Percentiles rank a stretch among this genome's conserved stretches.
These are phyloP conservation scores for Cataglyphis hispanica DNA, from an alignment of 1,140 invertebrate species.

Conservation along the genomic window DNA sequence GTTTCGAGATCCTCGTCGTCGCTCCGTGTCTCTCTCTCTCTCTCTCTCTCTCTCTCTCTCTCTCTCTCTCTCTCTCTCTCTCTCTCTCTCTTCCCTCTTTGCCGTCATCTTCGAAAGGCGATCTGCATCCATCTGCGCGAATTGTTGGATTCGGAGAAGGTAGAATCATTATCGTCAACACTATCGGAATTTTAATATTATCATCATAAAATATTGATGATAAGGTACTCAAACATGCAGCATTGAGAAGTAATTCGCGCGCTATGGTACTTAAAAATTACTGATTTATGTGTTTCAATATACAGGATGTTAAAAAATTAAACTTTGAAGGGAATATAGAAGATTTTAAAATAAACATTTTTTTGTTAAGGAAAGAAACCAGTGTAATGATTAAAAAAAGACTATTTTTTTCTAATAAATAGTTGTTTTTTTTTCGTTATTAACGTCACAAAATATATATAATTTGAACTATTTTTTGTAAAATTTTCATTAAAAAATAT, in stretches of 20 bases:
- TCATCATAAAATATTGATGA: slow-evolving; percentile 2
- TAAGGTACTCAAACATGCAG: background rate
- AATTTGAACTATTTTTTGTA: no score
- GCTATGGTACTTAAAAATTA: background rate
- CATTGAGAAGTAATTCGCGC: slow-evolving; percentile 3
- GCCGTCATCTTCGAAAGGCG: slow-evolving; percentile 6
- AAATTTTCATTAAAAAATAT: no score
- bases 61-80: background rate
- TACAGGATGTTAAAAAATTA: no score
- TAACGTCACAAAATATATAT: no score
- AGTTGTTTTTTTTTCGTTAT: no score
- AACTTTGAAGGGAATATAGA: no score
- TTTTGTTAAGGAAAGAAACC: no score
- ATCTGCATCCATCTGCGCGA: background rate
- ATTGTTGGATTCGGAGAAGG: background rate
- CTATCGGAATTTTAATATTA: background rate
- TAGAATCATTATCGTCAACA: background rate
- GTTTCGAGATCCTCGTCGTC: slow-evolving; percentile 7
- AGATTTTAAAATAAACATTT: no score
- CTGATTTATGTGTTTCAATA: background rate
- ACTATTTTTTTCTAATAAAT: no score
- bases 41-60: background rate
- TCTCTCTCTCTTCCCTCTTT: background rate
- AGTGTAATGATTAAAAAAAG: no score
- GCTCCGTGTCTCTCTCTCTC: background rate